phyloP scores from a whole-genome alignment of 2,888 invertebrate genomes.

The Platypus cylindrus region DNA sequence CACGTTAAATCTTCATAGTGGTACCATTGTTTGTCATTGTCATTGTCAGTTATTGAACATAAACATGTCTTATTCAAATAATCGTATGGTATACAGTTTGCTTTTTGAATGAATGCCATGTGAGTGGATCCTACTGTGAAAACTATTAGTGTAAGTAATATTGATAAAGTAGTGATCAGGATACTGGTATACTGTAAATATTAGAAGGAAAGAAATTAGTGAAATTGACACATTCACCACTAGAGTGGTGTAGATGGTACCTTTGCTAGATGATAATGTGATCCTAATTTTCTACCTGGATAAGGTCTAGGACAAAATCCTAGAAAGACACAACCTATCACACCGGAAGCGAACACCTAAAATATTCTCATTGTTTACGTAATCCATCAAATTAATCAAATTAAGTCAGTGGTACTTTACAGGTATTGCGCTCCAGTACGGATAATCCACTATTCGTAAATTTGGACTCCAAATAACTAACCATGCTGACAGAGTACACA shows the following conservation, averaged over 20 bases:
- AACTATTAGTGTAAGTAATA: slow-evolving; percentile 31
- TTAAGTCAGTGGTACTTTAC: slow-evolving; percentile 40
- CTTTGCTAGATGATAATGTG: slow-evolving; percentile 32
- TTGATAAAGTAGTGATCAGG: slow-evolving; percentile 30
- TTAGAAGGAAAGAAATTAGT: slow-evolving; percentile 3
- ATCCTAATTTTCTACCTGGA: slow-evolving; percentile 32
- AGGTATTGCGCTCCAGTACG: slow-evolving; percentile 51
- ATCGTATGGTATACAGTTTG: slow-evolving; percentile 32
- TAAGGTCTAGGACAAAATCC: slow-evolving; percentile 35
- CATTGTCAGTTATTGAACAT: slow-evolving; percentile 23
- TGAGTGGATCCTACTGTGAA: slow-evolving; percentile 33
- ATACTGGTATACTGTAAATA: slow-evolving; percentile 34
- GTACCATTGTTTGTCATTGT: slow-evolving; percentile 21
- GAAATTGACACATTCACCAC: not conserved
- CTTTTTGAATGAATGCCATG: slow-evolving; percentile 29
- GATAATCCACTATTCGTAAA: slow-evolving; percentile 45
- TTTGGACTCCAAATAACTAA: slow-evolving; percentile 47
- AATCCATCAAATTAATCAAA: too few relatives aligned
- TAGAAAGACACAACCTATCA: slow-evolving; percentile 32
- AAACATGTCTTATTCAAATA: slow-evolving; percentile 33
- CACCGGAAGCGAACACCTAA: slow-evolving; percentile 33
- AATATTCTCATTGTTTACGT: too few relatives aligned
- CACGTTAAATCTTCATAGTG: slow-evolving; percentile 37
- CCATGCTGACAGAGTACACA: slow-evolving; percentile 45
- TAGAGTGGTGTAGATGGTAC: slow-evolving; percentile 20